Conservation (phyloP, 2,113 vertebrate species). For the Scomber colias region DNA sequence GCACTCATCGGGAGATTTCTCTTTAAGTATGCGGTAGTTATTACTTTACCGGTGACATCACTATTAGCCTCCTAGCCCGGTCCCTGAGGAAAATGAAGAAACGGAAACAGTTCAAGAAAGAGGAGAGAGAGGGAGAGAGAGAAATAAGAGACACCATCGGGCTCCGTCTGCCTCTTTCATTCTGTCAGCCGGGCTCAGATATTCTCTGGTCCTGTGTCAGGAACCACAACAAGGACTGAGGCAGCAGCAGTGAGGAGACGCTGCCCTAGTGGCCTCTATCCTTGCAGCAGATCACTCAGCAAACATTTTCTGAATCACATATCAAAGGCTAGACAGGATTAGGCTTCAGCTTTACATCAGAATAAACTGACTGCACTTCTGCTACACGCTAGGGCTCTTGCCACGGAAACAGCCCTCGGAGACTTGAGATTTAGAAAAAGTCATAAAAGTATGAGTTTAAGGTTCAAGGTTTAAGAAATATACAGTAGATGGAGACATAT, state of each 20-base stretch:
- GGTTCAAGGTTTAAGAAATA: not conserved
- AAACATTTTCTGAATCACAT: conserved; percentile 38
- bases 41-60: conserved; percentile 36
- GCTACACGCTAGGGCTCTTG: conserved; percentile 3
- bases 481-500: not conserved
- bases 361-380: conserved; percentile 42
- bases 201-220: conserved; percentile 39
- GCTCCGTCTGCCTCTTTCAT: conserved; percentile 1
- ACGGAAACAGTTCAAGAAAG: not conserved
- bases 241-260: conserved; percentile 19
- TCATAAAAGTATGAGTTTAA: not conserved
- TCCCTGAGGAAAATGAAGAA: not conserved
- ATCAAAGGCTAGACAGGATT: conserved; percentile 68
- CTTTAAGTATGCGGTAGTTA: conserved; percentile 21
- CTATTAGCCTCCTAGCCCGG: not conserved
- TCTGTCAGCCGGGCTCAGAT: conserved; percentile 27
- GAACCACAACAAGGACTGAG: conserved; percentile 64
- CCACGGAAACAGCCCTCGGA: conserved; percentile 23
- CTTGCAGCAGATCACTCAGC: conserved; percentile 47
- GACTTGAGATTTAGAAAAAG: conserved; percentile 11
- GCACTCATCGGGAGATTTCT: conserved; percentile 52
- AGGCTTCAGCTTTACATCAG: conserved; percentile 54
- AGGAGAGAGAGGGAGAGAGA: not conserved
- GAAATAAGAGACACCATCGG: not conserved
- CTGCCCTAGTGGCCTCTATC: conserved; percentile 52